Evolutionary conservation across 2,888 invertebrate species (phyloP), one percentile per base, ranked within the genome.

Genomic region (Stenodema calcarata): DNA sequence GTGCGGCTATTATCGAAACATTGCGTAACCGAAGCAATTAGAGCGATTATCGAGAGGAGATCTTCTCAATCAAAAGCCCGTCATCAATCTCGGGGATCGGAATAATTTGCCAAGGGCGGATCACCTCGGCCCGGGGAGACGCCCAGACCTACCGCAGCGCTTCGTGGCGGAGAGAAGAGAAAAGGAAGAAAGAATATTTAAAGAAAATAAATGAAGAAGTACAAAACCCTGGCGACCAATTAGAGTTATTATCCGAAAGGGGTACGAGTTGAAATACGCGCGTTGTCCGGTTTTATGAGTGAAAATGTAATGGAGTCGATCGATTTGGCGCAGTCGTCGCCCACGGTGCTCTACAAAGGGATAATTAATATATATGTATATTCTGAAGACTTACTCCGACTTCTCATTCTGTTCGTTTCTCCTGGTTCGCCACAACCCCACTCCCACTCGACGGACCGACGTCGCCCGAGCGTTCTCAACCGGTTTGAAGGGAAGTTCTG

Each of bases 331-430:
- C 7, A 78, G 41, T 18, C 44, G 23, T 78, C 78, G 78, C 78
- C 78, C 78, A 78, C 78, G 78, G 41, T 44, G 78, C 41, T 78
- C 41, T 44, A 27, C 78, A 14, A 7, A 27, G 27, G 42, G 41
- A 78, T 78, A 78, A 78, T 78, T 78, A 78, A 78, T 78, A 78
- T 78, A 78, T 44, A 78, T 44, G 78, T 78, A 44, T 16, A 16
- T 42, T 44, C 23, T 27, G 78, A 44, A n/a, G 41, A 78, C 44
- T 78, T 44, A 23, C 18, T 78, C 41, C 78, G 42, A 16, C 78
- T 44, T 76, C 76, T 42, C 44, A 23, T 78, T 44, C 44, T 78
- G 44, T 78, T 42, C 62, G 11, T 23, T 27, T 62, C 62, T 62
- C 11, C 27, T 62, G 62, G 62, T 62, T 23, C 27, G 12, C 4